A percentile compares a stretch with the other conserved stretches of the same genome.
phyloP scores from a whole-genome alignment of 2,797 vertebrate genomes.

The Eupleurogrammus muticus region DNA sequence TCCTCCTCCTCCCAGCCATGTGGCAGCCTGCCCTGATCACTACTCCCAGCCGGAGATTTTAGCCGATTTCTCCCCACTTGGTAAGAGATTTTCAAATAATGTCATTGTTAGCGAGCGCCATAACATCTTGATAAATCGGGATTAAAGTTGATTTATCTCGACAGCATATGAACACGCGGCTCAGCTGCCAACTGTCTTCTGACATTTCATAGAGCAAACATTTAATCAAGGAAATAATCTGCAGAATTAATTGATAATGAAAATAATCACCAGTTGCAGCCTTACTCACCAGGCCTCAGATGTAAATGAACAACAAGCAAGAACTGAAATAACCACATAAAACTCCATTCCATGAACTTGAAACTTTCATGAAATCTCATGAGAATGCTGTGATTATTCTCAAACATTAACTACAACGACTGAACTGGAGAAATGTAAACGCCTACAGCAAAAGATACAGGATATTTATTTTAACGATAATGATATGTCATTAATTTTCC shows the following conservation, averaged over 20 bases:
- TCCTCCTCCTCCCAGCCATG: constrained; percentile 42
- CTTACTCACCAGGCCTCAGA: not conserved
- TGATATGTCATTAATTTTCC: not conserved
- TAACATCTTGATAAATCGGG: constrained; percentile 29
- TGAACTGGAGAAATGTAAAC: not conserved
- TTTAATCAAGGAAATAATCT: not conserved
- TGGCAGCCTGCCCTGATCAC: constrained; percentile 40
- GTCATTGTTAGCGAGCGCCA: constrained; percentile 46
- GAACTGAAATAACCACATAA: not conserved
- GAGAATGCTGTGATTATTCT: not conserved
- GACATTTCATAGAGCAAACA: not conserved
- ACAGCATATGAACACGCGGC: constrained; percentile 29
- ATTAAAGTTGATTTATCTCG: constrained; percentile 34
- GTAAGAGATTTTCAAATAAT: constrained; percentile 47
- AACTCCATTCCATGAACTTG: not conserved
- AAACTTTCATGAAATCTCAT: not conserved
- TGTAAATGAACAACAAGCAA: not conserved
- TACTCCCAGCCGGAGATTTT: constrained; percentile 46
- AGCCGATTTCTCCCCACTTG: constrained; percentile 40
- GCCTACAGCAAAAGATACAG: not conserved
- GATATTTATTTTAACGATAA: not conserved
- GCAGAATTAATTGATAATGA: not conserved
- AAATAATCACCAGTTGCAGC: not conserved
- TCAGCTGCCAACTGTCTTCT: not conserved
- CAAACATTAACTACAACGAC: not conserved